Evolutionary conservation across 1,140 invertebrate genomes (phyloP), one percentile per base, ranked within the genome.

Genomic region (Physella acuta): DNA sequence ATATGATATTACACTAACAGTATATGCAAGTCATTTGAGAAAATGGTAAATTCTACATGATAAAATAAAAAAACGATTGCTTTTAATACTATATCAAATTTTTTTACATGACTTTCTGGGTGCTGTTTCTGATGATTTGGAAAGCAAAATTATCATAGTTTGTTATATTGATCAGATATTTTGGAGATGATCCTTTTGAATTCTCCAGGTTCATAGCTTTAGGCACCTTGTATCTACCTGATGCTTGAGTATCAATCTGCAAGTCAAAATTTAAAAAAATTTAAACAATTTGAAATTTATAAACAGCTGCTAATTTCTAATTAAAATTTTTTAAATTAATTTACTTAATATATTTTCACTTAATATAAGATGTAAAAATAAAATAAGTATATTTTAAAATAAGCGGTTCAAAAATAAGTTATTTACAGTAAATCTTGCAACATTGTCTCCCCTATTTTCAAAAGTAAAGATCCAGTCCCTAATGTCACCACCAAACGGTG

Each of bases 71-170:
- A n/a, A n/a, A n/a, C n/a, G n/a, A n/a, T n/a, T n/a, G n/a, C n/a
- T n/a, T n/a, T n/a, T n/a, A n/a, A n/a, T n/a, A n/a, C n/a, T 53
- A 55, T 52, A 26, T 28, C 17, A 58, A 30, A 8, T 33, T 17
- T 26, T 75, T 71, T 77, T 67, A 85, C 81, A 83, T 66, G 8
- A 81, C 72, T 24, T 71, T 76, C 34, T 75, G 77, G 0, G 78
- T 84, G 24, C 75, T 77, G 39, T 73, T 76, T 58, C 86, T 70
- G 37, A 74, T 76, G 30, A 87, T 78, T 51, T 80, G 71, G 74
- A 87, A 86, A 20, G 77, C 79, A 77, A 87, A 86, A 16, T 76
- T 76, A 14, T 73, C 70, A 37, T 70, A 63, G 72, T 79, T 71
- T 0, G 74, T 75, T 4, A 83, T 72, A 14, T 60, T 73, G 31